Evolutionary conservation across 2,888 invertebrate species (phyloP), one percentile per base, ranked within the genome.

Genomic region (Acronicta leporina): DNA sequence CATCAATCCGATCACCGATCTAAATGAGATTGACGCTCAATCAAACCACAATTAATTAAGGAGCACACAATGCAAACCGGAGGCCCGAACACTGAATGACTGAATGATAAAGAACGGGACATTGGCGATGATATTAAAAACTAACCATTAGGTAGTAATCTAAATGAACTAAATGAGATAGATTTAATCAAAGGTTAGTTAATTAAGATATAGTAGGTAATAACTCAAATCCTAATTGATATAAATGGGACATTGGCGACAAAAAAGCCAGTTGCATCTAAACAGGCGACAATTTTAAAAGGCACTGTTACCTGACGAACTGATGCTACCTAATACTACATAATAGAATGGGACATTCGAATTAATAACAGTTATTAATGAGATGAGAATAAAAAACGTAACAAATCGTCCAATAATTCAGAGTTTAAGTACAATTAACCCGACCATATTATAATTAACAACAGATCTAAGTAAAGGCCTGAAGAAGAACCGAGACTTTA

Each of bases 31-130:
- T 80, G 88, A 84, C 84, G 80, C 76, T 79, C 87, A 86, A 91
- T 90, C 89, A 90, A 85, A 84, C 77, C 73, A 81, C 84, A 89
- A 90, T 90, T 90, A 88, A 90, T 90, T 89, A 90, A 80, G 63
- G 66, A 56, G 77, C 77, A 80, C 76, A 82, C 82, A 85, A 69
- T 75, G 55, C 11, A 8, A 53, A 30, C 50, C 50, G 57, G 55
- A 43, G 54, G 56, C 33, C 47, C 35, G 38, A 45, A 58, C 57
- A 15, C 25, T 73, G 63, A 73, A 67, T 73, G 57, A 68, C 15
- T 68, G 62, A 73, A 68, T 73, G 58, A 73, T 47, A 48, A 50
- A 51, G 72, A 54, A 52, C 68, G 35, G 68, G 33, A 35, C 46
- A 50, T 38, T n/a, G 52, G 53, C 41, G 43, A 73, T 35, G 42